These are phyloP conservation scores for Odocoileus virginianus DNA, from an alignment of 2,113 vertebrate species.

Conservation along the genomic window DNA sequence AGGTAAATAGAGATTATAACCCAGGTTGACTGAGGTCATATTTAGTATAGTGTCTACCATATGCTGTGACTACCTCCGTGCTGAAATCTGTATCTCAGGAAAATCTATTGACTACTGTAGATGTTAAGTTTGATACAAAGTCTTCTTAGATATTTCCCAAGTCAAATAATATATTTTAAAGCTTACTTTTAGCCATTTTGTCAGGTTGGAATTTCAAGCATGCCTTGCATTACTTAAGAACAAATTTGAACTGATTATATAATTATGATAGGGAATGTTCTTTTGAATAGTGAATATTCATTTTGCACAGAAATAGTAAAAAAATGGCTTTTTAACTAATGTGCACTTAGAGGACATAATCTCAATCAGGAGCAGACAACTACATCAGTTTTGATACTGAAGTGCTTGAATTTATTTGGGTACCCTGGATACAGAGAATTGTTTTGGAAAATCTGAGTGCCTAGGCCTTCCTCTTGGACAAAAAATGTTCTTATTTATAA, in stretches of 20 bases:
- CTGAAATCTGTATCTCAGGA: slow-evolving; percentile 19
- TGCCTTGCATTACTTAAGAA: slow-evolving; percentile 43
- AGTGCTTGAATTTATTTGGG: slow-evolving; percentile 52
- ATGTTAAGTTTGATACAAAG: slow-evolving; percentile 24
- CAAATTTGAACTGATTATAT: slow-evolving; percentile 67
- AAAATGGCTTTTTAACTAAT: slow-evolving; percentile 49
- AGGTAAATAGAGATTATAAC: background rate
- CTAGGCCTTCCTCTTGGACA: slow-evolving; percentile 30
- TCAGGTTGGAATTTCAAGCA: slow-evolving; percentile 60
- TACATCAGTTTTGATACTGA: slow-evolving; percentile 15
- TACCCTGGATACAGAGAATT: slow-evolving; percentile 55
- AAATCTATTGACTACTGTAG: background rate
- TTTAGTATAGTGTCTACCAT: background rate
- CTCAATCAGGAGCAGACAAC: slow-evolving; percentile 27
- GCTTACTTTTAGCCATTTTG: slow-evolving; percentile 41
- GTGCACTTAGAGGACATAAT: slow-evolving; percentile 18
- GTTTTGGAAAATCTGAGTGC: slow-evolving; percentile 66
- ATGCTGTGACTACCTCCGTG: background rate
- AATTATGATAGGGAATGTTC: slow-evolving; percentile 55
- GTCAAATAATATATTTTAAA: slow-evolving; percentile 47
- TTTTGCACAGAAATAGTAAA: slow-evolving; percentile 61
- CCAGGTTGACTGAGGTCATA: background rate
- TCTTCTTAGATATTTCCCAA: slow-evolving; percentile 16
- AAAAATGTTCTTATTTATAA: slow-evolving; percentile 59
- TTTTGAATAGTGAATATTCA: slow-evolving; percentile 69